Conservation (phyloP, 2,113 vertebrate species). For the Fregata magnificens region DNA sequence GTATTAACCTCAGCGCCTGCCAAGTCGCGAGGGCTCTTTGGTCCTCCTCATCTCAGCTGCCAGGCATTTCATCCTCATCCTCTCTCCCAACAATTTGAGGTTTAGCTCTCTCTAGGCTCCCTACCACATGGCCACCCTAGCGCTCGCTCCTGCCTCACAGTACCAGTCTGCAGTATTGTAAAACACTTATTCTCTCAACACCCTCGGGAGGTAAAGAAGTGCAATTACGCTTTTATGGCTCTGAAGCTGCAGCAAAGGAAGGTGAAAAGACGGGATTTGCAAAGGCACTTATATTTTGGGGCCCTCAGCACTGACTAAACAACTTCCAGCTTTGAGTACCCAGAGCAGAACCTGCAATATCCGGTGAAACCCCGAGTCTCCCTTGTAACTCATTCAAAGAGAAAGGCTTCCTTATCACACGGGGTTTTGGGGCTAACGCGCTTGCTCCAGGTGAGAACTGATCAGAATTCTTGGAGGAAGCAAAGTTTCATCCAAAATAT, state of each 20-base stretch:
- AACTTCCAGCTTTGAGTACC: not conserved
- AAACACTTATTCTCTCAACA: not conserved
- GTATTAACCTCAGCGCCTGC: not conserved
- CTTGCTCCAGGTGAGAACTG: not conserved
- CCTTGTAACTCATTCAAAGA: not conserved
- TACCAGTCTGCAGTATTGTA: not conserved
- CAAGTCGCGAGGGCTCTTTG: not conserved
- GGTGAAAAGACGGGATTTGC: not conserved
- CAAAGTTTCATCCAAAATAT: not conserved
- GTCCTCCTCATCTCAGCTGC: not conserved
- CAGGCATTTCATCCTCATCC: not conserved
- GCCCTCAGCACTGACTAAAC: not conserved
- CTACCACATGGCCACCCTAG: not conserved
- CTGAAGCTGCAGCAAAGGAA: not conserved
- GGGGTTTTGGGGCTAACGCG: not conserved
- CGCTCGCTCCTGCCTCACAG: not conserved
- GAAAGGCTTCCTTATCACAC: not conserved
- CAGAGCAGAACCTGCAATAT: not conserved
- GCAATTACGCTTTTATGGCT: not conserved
- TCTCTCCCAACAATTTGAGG: not conserved
- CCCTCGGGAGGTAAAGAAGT: not conserved
- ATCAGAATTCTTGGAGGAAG: not conserved
- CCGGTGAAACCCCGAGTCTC: fast-evolving
- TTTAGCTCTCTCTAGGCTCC: not conserved
- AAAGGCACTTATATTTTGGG: not conserved